These are phyloP conservation scores for Papilio elwesi DNA, from an alignment of 2,888 invertebrate genomes.

Conservation along the genomic window DNA sequence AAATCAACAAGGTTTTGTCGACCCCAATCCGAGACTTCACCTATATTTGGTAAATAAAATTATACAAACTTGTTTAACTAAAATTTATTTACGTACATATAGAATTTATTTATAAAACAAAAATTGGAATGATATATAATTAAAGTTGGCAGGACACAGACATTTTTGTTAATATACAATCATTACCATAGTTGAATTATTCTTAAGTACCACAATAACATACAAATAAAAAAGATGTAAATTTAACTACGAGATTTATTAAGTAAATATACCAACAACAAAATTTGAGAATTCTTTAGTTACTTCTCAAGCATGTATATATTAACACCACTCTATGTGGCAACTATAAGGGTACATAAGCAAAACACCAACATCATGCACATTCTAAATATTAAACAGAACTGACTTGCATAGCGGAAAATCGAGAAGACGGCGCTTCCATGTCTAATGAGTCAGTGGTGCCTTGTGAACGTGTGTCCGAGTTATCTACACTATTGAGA, in stretches of 20 bases:
- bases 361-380: background rate
- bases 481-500: constrained; percentile 72
- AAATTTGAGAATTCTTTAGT: background rate
- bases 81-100: constrained; percentile 20
- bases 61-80: constrained; percentile 23
- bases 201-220: constrained; percentile 29
- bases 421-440: constrained; percentile 75
- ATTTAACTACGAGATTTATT: constrained; percentile 22
- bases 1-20: too few species aligned
- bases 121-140: constrained; percentile 14
- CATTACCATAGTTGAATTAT: constrained; percentile 1
- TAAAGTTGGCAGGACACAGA: constrained; percentile 32
- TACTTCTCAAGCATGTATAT: constrained; percentile 19
- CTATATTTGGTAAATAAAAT: background rate
- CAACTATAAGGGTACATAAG: constrained; percentile 3
- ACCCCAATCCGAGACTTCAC: too few species aligned
- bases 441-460: constrained; percentile 79
- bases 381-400: constrained; percentile 70
- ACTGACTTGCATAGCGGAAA: constrained; percentile 85
- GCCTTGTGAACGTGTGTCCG: constrained; percentile 78
- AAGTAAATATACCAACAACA: constrained; percentile 35
- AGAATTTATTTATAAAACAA: constrained; percentile 19
- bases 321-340: constrained; percentile 1
- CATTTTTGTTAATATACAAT: constrained; percentile 8
- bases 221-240: constrained; percentile 23